phyloP scores from a whole-genome alignment of 37 sponge, comb jelly and placozoan genomes.

The Eunapius fragilis region DNA sequence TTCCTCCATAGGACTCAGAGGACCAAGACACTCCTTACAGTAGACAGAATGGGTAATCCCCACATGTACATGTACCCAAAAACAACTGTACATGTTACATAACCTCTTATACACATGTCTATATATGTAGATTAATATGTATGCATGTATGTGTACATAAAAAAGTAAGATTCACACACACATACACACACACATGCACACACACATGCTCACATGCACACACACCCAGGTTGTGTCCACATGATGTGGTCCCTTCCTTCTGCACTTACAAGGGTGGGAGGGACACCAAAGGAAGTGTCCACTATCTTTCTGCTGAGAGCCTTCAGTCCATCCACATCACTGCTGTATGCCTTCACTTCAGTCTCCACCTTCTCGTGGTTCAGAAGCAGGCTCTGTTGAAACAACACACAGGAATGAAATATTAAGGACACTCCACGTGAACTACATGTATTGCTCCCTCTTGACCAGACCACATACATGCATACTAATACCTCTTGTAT shows the following conservation, averaged over 20 bases:
- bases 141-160: too few species aligned
- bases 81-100: too few species aligned
- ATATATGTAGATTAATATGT: too few species aligned
- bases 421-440: too few species aligned
- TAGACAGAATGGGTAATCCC: too few species aligned
- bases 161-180: not conserved
- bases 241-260: too few species aligned
- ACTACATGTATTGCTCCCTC: too few species aligned
- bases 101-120: too few species aligned
- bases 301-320: constrained; percentile 71
- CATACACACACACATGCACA: not conserved
- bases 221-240: not conserved
- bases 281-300: constrained; percentile 36
- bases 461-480: too few species aligned
- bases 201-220: not conserved
- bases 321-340: constrained; percentile 83
- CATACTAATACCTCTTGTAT: too few species aligned
- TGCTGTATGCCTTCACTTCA: constrained; percentile 72
- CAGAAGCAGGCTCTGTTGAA: constrained; percentile 62
- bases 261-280: constrained; percentile 45
- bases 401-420: too few species aligned
- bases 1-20: constrained; percentile 34
- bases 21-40: constrained; percentile 25
- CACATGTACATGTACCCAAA: too few species aligned
- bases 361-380: constrained; percentile 79